Conservation (phyloP, 2,113 vertebrate species). For the Cryptotis parvus region DNA sequence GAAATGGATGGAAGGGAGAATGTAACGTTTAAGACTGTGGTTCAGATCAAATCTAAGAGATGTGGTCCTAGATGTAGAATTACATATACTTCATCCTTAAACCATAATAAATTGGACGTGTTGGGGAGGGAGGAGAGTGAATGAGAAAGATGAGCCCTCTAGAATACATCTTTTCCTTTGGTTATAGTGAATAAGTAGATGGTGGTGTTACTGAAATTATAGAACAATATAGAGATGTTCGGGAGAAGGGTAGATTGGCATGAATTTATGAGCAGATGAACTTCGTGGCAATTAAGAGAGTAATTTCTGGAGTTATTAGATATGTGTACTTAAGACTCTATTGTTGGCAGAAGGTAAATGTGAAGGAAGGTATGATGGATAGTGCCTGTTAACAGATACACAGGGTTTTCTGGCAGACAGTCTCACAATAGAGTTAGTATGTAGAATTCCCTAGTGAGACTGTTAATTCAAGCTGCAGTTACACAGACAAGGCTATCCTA, state of each 20-base stretch:
- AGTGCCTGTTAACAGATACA: too few relatives aligned
- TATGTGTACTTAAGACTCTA: too few relatives aligned
- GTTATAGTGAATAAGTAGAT: background rate
- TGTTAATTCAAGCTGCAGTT: too few relatives aligned
- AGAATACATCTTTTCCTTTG: background rate
- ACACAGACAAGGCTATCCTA: too few relatives aligned
- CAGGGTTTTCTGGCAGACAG: too few relatives aligned
- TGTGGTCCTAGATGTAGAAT: too few relatives aligned
- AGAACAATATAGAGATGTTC: background rate
- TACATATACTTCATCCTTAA: too few relatives aligned
- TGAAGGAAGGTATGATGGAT: too few relatives aligned
- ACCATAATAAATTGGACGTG: background rate
- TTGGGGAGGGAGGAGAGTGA: background rate
- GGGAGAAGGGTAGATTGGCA: background rate
- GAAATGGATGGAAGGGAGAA: background rate
- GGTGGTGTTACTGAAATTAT: background rate
- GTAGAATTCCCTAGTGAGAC: too few relatives aligned
- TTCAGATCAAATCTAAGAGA: background rate
- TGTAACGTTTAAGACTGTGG: background rate
- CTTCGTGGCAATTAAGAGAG: background rate
- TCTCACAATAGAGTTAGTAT: too few relatives aligned
- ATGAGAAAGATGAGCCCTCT: background rate
- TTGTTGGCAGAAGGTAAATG: too few relatives aligned
- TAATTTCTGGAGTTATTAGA: constrained; percentile 13
- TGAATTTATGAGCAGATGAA: background rate